These are phyloP conservation scores for Clistopyga incitator DNA, from an alignment of 2,888 invertebrate species.

Conservation along the genomic window DNA sequence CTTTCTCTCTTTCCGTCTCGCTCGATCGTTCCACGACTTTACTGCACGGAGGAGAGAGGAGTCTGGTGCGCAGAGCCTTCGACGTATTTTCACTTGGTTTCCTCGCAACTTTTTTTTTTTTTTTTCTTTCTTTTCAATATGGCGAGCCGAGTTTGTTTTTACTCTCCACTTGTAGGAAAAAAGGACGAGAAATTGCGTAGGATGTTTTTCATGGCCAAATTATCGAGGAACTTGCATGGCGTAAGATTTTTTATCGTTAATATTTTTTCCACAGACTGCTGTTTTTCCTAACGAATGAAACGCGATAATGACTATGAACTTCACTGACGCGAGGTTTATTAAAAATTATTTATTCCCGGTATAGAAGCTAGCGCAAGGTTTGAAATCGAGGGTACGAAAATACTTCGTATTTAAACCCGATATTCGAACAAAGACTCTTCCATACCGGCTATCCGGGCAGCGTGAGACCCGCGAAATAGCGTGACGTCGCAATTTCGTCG, in stretches of 20 bases:
- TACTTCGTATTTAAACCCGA: constrained; percentile 6
- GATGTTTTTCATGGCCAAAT: constrained; percentile 43
- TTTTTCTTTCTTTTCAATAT: constrained; percentile 53
- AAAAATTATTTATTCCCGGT: constrained; percentile 29
- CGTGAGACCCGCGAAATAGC: constrained; percentile 12
- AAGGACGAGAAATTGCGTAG: constrained; percentile 18
- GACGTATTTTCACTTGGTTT: constrained; percentile 76
- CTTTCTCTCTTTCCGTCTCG: constrained; percentile 59
- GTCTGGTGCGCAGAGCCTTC: constrained; percentile 73
- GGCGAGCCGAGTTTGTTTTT: constrained; percentile 43
- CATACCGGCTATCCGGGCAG: constrained; percentile 25
- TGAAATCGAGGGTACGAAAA: constrained; percentile 17
- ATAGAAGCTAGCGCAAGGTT: background rate
- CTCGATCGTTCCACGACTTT: constrained; percentile 65
- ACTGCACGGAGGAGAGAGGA: constrained; percentile 69
- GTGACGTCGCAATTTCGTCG: constrained; percentile 39
- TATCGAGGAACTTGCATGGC: constrained; percentile 15
- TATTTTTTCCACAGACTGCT: constrained; percentile 19
- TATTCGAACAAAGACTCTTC: constrained; percentile 45
- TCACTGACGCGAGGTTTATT: constrained; percentile 7
- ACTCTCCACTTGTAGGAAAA: constrained; percentile 5
- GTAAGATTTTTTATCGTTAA: constrained; percentile 15
- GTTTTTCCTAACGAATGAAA: constrained; percentile 18
- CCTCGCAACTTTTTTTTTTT: constrained; percentile 58
- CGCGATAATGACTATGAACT: constrained; percentile 2